These are phyloP conservation scores for Piprites chloris DNA, from an alignment of 2,113 vertebrate genomes.

Conservation along the genomic window DNA sequence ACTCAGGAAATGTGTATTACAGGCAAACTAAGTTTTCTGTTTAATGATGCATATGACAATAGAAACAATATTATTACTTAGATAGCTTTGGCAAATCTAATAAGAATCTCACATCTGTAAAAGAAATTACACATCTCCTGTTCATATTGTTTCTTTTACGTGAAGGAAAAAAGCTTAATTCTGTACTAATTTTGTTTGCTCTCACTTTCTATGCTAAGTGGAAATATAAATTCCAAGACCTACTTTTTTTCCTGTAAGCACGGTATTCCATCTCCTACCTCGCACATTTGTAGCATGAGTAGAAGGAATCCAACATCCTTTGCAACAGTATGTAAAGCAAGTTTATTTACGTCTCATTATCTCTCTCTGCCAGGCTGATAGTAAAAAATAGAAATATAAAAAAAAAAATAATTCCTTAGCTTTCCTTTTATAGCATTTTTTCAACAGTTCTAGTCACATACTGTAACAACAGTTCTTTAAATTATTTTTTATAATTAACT, in stretches of 20 bases:
- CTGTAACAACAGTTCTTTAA: neutral
- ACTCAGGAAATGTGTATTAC: conserved; percentile 15
- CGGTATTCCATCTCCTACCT: neutral
- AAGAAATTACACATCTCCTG: neutral
- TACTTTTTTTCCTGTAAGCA: neutral
- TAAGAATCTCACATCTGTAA: neutral
- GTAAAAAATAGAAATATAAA: neutral
- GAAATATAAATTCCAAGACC: neutral
- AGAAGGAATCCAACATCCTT: neutral
- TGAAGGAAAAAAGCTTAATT: neutral
- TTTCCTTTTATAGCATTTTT: neutral
- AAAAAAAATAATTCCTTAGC: neutral
- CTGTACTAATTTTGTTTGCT: neutral
- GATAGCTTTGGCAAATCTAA: neutral
- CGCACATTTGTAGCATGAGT: accelerated
- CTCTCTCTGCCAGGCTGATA: neutral
- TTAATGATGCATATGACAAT: neutral
- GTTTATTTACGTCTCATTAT: neutral
- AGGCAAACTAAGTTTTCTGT: neutral
- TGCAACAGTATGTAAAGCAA: neutral
- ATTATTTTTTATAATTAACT: neutral
- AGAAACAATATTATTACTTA: neutral
- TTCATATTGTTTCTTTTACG: neutral
- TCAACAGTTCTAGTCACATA: neutral
- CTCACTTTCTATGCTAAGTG: neutral